These are phyloP conservation scores for Calliopsis andreniformis DNA, from an alignment of 1,140 invertebrate genomes.

Conservation along the genomic window DNA sequence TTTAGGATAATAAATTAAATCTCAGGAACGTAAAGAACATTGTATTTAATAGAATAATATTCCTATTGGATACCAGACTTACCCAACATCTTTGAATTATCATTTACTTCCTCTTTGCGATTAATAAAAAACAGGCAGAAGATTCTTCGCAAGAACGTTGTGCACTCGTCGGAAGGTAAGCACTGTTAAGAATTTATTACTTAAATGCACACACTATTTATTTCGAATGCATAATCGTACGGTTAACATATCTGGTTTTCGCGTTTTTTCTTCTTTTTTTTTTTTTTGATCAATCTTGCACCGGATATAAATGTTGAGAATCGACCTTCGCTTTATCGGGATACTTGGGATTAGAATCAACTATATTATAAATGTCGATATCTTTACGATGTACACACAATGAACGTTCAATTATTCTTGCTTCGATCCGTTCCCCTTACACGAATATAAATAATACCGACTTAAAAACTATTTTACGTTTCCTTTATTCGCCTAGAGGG, in stretches of 20 bases:
- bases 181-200: constrained; percentile 33
- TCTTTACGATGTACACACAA: constrained; percentile 77
- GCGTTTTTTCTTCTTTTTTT: constrained; percentile 42
- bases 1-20: too few relatives aligned
- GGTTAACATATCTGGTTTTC: constrained; percentile 76
- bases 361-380: constrained; percentile 75
- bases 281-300: constrained; percentile 69
- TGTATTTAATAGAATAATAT: too few relatives aligned
- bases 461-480: constrained; percentile 77
- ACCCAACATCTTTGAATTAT: too few relatives aligned
- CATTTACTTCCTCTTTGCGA: too few relatives aligned
- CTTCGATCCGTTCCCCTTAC: constrained; percentile 72
- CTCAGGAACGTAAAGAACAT: too few relatives aligned
- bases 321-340: constrained; percentile 67
- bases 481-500: constrained; percentile 49
- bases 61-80: too few relatives aligned
- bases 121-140: too few relatives aligned
- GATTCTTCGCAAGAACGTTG: background rate
- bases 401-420: constrained; percentile 74
- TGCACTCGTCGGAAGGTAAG: constrained; percentile 19
- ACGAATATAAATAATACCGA: constrained; percentile 81
- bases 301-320: constrained; percentile 74
- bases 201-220: constrained; percentile 78
- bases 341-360: constrained; percentile 73
- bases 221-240: constrained; percentile 80